Evolutionary conservation across 2,888 invertebrate species (phyloP), one percentile per base, ranked within the genome.

Genomic region (Bellardia pandia): DNA sequence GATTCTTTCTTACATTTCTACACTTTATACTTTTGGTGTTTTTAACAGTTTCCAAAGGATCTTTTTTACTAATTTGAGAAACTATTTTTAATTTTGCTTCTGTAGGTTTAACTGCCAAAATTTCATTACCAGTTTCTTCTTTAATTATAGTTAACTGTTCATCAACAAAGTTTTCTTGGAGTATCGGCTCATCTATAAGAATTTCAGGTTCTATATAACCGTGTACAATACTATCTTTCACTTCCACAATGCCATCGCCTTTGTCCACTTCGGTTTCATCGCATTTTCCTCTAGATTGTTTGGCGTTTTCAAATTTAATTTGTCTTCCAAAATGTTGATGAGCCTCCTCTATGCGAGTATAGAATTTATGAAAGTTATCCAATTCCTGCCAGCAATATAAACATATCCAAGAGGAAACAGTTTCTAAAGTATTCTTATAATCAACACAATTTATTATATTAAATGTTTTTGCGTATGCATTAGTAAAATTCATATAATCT

Each of bases 371-470:
- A 62, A 92, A 92, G 40, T 82, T 89, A 8, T 88, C 86, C 3
- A 92, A 86, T 45, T 86, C 89, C 11, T 90, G 82, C 92, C 92
- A 92, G 74, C 92, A 92, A 0, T 89, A 71, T 11, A 78, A 82
- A 81, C 92, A 92, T 14, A 92, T 89, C 37, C 89, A 88, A 2
- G 80, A 84, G 30, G 51, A n/a, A 71, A 13, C 16, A 71, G 68
- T 74, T 75, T 71, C 86, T 86, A 72, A 51, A 74, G n/a, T 14
- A 33, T 11, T n/a, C 60, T 37, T 11, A 23, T 37, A 16, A 3
- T 13, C 7, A 56, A 68, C 9, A 0, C n/a, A 42, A 64, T 23
- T 37, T 5, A 37, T 14, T 16, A 58, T 6, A 33, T 3, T 48
- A 37, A 51, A 9, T 40, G 16, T 33, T 42, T 40, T 5, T 11